Evolutionary conservation across 2,113 vertebrate species (phyloP).

Genomic region (Stigmatopora nigra): DNA sequence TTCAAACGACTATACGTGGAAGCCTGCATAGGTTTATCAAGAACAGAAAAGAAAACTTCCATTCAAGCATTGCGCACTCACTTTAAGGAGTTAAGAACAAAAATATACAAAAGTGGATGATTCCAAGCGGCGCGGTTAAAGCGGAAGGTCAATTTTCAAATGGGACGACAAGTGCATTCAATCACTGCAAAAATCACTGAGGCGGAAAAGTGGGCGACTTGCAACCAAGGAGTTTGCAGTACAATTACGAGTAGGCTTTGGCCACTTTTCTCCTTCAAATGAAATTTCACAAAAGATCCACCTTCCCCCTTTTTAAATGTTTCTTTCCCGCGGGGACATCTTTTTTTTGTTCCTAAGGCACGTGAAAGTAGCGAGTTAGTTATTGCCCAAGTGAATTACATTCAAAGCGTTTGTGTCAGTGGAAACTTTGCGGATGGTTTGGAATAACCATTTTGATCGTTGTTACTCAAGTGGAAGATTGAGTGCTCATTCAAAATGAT

Average conservation of each 20-base stretch:
- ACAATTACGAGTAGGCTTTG: constrained; percentile 21
- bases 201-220: background rate
- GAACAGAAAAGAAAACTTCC: background rate
- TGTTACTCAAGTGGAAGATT: background rate
- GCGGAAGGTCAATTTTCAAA: constrained; percentile 9
- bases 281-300: background rate
- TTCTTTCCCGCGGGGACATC: constrained; percentile 68
- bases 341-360: constrained; percentile 83
- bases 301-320: constrained; percentile 6
- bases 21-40: background rate
- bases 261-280: constrained; percentile 26
- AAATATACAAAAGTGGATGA: background rate
- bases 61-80: background rate
- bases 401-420: constrained; percentile 16
- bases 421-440: constrained; percentile 1
- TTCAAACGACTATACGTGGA: background rate
- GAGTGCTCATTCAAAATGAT: background rate
- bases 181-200: constrained; percentile 20
- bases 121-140: background rate
- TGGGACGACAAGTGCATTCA: constrained; percentile 16
- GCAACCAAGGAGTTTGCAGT: background rate
- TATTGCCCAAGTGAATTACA: constrained; percentile 44
- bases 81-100: background rate
- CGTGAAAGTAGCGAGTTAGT: constrained; percentile 53
- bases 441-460: background rate